These are phyloP conservation scores for Dysdera silvatica DNA, from an alignment of 1,140 invertebrate species.

Conservation along the genomic window DNA sequence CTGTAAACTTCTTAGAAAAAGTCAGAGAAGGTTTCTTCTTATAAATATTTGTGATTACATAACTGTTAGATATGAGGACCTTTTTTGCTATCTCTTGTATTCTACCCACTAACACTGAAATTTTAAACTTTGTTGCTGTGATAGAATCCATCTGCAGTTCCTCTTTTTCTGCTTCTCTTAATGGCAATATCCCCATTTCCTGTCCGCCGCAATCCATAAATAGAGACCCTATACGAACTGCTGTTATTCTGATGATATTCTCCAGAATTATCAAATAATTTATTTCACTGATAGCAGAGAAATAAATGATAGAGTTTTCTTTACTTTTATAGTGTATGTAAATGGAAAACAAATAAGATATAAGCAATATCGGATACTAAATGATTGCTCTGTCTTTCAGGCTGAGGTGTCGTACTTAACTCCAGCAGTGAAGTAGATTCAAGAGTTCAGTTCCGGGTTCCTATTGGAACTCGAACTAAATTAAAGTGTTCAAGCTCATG, in stretches of 20 bases:
- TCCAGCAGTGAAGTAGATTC: neutral
- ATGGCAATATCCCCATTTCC: neutral
- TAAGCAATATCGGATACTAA: neutral
- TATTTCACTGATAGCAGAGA: neutral
- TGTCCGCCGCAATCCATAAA: neutral
- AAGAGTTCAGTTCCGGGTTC: too few species aligned
- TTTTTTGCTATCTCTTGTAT: neutral
- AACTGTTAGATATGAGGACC: neutral
- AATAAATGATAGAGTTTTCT: neutral
- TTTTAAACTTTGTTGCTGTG: neutral
- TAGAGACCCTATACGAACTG: neutral
- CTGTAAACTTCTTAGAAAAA: neutral
- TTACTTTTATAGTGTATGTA: neutral
- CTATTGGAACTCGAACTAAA: too few species aligned
- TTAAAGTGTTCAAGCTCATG: too few species aligned
- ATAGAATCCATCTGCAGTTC: neutral
- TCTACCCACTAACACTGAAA: neutral
- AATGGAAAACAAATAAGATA: neutral
- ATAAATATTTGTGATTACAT: neutral
- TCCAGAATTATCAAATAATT: neutral
- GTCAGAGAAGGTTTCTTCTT: neutral
- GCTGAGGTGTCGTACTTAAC: neutral
- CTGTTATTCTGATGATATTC: neutral
- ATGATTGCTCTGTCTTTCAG: neutral
- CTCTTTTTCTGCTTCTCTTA: neutral